These are phyloP conservation scores for Pipistrellus kuhlii DNA, from an alignment of 2,797 vertebrate genomes.

Conservation along the genomic window DNA sequence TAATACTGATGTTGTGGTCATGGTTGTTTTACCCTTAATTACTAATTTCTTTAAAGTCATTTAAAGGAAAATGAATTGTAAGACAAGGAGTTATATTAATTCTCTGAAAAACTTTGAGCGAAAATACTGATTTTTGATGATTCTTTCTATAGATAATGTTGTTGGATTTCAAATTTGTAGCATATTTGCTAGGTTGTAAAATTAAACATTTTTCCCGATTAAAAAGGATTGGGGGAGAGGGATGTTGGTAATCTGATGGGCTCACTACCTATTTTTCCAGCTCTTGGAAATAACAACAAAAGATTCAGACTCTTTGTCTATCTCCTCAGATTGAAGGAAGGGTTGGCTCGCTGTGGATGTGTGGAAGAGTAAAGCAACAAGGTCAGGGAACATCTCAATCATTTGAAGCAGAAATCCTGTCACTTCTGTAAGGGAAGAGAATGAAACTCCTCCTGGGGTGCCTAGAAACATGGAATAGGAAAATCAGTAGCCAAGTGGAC, in stretches of 20 bases:
- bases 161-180: not conserved
- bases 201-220: not conserved
- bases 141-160: conserved; percentile 1
- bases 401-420: not conserved
- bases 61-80: not conserved
- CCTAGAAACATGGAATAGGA: not conserved
- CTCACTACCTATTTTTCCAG: not conserved
- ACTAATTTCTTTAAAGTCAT: not conserved
- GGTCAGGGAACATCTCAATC: not conserved
- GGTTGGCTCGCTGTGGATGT: not conserved
- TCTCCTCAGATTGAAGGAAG: not conserved
- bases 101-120: conserved; percentile 7
- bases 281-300: not conserved
- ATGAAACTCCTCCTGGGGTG: not conserved
- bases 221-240: not conserved
- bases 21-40: not conserved
- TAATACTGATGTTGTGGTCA: not conserved
- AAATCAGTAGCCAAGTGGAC: not conserved
- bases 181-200: conserved; percentile 25
- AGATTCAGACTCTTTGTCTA: not conserved
- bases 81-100: not conserved
- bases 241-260: not conserved
- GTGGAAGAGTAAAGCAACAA: not conserved
- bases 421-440: not conserved
- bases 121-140: not conserved